These are phyloP conservation scores for Ectemnius cavifrons DNA, from an alignment of 2,888 invertebrate species.

Conservation along the genomic window DNA sequence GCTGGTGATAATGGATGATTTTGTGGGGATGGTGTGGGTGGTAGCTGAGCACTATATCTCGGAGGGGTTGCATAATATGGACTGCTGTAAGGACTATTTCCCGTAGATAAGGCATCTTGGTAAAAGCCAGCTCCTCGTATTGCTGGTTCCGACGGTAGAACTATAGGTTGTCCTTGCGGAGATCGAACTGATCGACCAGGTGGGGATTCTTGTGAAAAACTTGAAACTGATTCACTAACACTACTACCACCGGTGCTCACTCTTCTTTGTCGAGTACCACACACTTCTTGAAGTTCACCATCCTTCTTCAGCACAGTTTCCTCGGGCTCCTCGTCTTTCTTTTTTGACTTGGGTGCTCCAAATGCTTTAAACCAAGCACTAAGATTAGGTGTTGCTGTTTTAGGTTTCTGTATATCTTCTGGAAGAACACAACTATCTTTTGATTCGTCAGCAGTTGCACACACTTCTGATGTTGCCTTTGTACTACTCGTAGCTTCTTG, in stretches of 20 bases:
- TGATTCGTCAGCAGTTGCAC: conserved; percentile 63
- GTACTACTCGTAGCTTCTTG: conserved; percentile 66
- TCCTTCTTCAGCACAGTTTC: conserved; percentile 77
- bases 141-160: conserved; percentile 86
- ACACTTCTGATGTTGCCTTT: conserved; percentile 62
- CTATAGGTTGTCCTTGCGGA: conserved; percentile 80
- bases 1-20: conserved; percentile 81
- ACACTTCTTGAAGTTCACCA: conserved; percentile 75
- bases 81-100: conserved; percentile 90
- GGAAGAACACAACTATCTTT: conserved; percentile 52
- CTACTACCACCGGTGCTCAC: conserved; percentile 75
- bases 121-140: conserved; percentile 91
- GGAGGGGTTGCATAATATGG: conserved; percentile 76
- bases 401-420: conserved; percentile 80
- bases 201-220: conserved; percentile 81
- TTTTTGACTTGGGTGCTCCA: conserved; percentile 90
- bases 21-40: conserved; percentile 82
- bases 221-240: conserved; percentile 74
- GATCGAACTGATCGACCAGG: conserved; percentile 79
- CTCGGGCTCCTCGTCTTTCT: conserved; percentile 79
- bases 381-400: conserved; percentile 88
- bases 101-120: conserved; percentile 91
- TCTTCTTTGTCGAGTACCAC: conserved; percentile 78
- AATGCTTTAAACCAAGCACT: conserved; percentile 96
- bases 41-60: conserved; percentile 87